phyloP scores from a whole-genome alignment of 2,113 vertebrate genomes.

The Thalassarche chlororhynchos region DNA sequence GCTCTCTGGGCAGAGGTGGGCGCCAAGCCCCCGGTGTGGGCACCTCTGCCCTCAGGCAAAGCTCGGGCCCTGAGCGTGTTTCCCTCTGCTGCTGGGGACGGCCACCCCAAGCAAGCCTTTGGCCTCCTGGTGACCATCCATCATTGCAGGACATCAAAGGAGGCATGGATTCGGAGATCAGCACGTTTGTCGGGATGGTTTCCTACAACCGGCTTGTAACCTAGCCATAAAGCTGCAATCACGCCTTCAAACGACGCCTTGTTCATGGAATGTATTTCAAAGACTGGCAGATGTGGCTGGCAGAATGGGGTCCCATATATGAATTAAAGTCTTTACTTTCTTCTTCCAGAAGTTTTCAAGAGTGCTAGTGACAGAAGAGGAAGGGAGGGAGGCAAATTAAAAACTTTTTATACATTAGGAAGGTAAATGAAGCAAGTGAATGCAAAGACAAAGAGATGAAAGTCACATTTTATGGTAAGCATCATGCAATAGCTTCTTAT shows the following conservation, averaged over 20 bases:
- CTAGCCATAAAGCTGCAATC: constrained; percentile 18
- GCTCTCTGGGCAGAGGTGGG: not conserved
- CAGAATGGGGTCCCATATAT: constrained; percentile 69
- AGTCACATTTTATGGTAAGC: constrained; percentile 70
- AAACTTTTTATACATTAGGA: constrained; percentile 66
- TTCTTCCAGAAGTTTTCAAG: constrained; percentile 67
- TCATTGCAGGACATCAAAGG: not conserved
- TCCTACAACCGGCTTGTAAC: not conserved
- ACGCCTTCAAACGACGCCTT: constrained; percentile 40
- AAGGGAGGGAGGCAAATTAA: constrained; percentile 55
- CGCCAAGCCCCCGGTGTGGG: rapidly evolving
- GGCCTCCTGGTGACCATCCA: rapidly evolving
- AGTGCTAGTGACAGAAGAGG: constrained; percentile 56
- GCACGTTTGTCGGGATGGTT: not conserved
- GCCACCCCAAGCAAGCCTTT: not conserved
- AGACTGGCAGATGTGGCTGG: constrained; percentile 55
- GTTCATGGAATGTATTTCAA: constrained; percentile 50
- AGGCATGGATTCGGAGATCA: not conserved
- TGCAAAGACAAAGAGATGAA: constrained; percentile 73
- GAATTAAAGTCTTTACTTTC: constrained; percentile 61
- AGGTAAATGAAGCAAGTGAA: constrained; percentile 66
- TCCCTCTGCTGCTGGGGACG: not conserved
- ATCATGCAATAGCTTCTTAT: constrained; percentile 63
- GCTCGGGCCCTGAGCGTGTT: rapidly evolving
- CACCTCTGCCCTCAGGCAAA: not conserved